Conservation (phyloP, 2,888 invertebrate species). For the Acanthopleura granulata region DNA sequence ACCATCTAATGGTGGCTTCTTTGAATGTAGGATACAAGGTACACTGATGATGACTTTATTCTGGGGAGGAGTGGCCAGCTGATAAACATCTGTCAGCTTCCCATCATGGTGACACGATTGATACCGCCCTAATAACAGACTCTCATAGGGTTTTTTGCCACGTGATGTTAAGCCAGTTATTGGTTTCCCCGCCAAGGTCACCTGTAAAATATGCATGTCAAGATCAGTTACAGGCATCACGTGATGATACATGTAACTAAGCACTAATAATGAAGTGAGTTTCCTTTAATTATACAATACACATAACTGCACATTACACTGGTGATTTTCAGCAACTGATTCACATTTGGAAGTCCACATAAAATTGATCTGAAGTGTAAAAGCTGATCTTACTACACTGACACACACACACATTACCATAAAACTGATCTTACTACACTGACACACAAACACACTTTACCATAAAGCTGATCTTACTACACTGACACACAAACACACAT, state of each 20-base stretch:
- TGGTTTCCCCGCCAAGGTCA: constrained; percentile 79
- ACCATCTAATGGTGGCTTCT: constrained; percentile 90
- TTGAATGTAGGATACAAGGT: constrained; percentile 93
- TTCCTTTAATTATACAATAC: not conserved
- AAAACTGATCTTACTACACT: too few species aligned
- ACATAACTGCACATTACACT: not conserved
- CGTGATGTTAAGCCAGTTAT: constrained; percentile 77
- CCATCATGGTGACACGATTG: too few species aligned
- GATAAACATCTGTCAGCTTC: too few species aligned
- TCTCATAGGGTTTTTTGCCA: constrained; percentile 91
- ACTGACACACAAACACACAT: too few species aligned
- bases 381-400: too few species aligned
- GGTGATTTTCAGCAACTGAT: not conserved
- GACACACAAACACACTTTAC: not conserved
- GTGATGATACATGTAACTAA: too few species aligned
- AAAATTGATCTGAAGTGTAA: too few species aligned
- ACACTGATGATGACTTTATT: constrained; percentile 82
- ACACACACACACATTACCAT: too few species aligned
- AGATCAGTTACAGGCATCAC: too few species aligned
- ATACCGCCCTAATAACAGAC: constrained; percentile 76
- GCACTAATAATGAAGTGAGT: too few species aligned
- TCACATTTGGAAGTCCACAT: too few species aligned
- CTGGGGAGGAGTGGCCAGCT: constrained; percentile 52
- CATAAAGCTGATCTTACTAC: not conserved
- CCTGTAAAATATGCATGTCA: constrained; percentile 67